These are phyloP conservation scores for Eueremaeus valkanovi DNA, from an alignment of 2,888 invertebrate genomes.

Conservation along the genomic window DNA sequence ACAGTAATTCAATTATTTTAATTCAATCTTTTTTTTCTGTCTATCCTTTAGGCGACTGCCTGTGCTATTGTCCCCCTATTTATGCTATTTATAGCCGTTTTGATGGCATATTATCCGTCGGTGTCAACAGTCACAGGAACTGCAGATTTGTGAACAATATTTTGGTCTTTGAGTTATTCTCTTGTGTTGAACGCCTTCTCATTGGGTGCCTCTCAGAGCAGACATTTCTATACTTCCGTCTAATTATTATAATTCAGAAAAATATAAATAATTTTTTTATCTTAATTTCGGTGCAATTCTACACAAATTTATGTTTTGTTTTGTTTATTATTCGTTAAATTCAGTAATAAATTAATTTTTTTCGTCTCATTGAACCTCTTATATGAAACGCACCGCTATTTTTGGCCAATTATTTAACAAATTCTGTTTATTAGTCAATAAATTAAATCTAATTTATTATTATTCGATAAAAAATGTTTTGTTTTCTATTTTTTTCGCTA, in stretches of 20 bases:
- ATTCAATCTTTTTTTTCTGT: background rate
- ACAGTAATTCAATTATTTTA: slow-evolving; percentile 23
- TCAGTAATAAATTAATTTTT: background rate
- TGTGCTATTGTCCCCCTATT: slow-evolving; percentile 46
- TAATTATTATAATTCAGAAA: background rate
- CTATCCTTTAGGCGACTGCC: slow-evolving; percentile 45
- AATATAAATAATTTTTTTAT: background rate
- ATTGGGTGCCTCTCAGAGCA: slow-evolving; percentile 11
- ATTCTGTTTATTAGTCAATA: background rate
- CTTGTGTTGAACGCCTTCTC: background rate
- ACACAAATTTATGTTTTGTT: no score
- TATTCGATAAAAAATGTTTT: no score
- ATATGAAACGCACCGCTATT: background rate
- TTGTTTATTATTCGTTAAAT: background rate
- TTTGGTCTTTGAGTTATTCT: background rate
- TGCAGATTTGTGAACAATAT: slow-evolving; percentile 43
- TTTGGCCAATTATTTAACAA: background rate
- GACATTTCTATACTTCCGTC: background rate
- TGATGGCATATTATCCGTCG: slow-evolving; percentile 47
- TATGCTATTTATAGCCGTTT: slow-evolving; percentile 45
- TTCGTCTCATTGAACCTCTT: background rate
- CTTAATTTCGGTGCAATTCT: background rate
- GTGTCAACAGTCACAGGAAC: slow-evolving; percentile 53
- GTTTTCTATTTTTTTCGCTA: no score
- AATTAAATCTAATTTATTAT: background rate